Base-by-base conservation (phyloP, 2,797 vertebrate genomes). In the Macroramphosus scolopax region DNA sequence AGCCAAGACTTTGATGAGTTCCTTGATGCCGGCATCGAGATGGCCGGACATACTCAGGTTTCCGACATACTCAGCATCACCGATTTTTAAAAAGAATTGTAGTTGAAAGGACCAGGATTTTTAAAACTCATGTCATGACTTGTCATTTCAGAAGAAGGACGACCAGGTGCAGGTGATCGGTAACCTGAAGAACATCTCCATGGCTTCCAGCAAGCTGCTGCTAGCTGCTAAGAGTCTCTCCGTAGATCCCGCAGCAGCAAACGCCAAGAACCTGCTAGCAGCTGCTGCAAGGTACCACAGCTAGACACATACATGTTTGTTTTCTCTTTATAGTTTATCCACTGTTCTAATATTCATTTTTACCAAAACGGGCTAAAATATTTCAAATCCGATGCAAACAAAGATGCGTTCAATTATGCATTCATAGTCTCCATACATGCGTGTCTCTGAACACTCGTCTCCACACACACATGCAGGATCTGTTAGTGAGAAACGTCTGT, bases 11-110 rank as follows among this genome's bases (percentile, higher is more conserved):
- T 99, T 14, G 95, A 98, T 20, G 96, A 99, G 68, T 99, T 99
- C 82, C 91, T 99, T 11, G 97, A 98, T 28, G 96, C 96, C n/a
- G 97, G 97, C n/a, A 95, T 99, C 28, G 97, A 99, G 88, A 99
- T 99, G 96, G 96, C 97, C 0, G 97, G 97, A 12, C 97, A 98
- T 70, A 96, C 96, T 1, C 96, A 96, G 90, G 97, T 97, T 57
- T n/a, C n/a, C 1, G 71, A 33, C 5, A 8, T 17, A 1, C 29
- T 22, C 13, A 9, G 3, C 3, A 2, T 30, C 7, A 10, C 20
- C n/a, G n/a, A n/a, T n/a, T n/a, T n/a, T n/a, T n/a, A n/a, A n/a
- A n/a, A n/a, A n/a, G n/a, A n/a, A n/a, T n/a, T n/a, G n/a, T n/a
- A n/a, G n/a, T n/a, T n/a, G n/a, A n/a, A n/a, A n/a, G n/a, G n/a